These are phyloP conservation scores for Microhierax caerulescens DNA, from an alignment of 2,797 vertebrate genomes.

Conservation along the genomic window DNA sequence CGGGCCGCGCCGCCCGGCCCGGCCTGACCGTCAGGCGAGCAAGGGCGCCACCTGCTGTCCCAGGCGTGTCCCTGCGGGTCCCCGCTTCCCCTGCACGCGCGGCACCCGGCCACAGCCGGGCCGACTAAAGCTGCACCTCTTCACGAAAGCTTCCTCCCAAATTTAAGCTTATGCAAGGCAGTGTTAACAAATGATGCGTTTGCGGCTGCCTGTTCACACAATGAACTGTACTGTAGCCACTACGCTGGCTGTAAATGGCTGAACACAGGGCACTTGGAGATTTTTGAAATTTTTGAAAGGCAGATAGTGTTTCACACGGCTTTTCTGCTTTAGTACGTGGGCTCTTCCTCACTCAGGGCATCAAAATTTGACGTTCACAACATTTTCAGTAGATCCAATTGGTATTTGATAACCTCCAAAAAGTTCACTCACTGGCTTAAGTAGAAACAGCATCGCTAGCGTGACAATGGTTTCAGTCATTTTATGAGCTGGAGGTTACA, in stretches of 20 bases:
- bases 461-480: neutral
- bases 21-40: neutral
- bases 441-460: neutral
- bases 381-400: neutral
- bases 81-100: neutral
- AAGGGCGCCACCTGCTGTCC: constrained; percentile 59
- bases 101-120: neutral
- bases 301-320: neutral
- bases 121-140: neutral
- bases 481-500: neutral
- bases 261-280: neutral
- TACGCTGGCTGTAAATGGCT: neutral
- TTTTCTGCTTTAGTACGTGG: neutral
- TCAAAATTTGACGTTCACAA: neutral
- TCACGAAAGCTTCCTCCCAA: neutral
- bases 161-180: neutral
- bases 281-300: neutral
- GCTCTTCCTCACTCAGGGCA: neutral
- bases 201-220: neutral
- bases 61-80: neutral
- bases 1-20: neutral
- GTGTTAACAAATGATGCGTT: neutral
- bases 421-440: neutral
- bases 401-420: neutral
- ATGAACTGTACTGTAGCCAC: neutral